Percentiles rank a stretch among this genome's conserved stretches.
Evolutionary conservation across 2,113 vertebrate species (phyloP).

Genomic region (Echinops telfairi): DNA sequence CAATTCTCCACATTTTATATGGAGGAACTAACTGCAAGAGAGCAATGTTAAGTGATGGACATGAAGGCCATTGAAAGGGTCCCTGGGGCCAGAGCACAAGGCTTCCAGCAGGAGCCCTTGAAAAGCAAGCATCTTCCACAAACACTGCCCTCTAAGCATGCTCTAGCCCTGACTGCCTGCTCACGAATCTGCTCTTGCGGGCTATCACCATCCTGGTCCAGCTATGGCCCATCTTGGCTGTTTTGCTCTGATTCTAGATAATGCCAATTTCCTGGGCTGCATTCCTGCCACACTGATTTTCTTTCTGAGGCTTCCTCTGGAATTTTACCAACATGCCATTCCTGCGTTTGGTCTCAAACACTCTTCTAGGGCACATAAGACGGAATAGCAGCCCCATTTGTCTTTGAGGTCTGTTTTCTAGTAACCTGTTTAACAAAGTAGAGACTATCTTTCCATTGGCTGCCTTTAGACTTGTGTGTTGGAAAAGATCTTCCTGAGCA

Average conservation of each 20-base stretch:
- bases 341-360: background rate
- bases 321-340: background rate
- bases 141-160: background rate
- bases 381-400: background rate
- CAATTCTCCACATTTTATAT: background rate
- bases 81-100: background rate
- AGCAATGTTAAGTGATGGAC: background rate
- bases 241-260: background rate
- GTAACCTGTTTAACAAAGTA: conserved; percentile 15
- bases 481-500: background rate
- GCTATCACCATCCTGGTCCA: no score
- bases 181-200: background rate
- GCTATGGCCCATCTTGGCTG: no score
- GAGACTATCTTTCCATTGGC: background rate
- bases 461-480: background rate
- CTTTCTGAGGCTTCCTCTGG: background rate
- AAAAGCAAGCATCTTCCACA: background rate
- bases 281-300: background rate
- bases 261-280: background rate
- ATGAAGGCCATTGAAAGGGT: background rate
- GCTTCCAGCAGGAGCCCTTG: background rate
- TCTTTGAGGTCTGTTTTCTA: background rate
- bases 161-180: background rate
- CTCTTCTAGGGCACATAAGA: background rate
- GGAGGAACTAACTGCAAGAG: background rate